A percentile compares a stretch with the other conserved stretches of the same genome.
Conservation (phyloP, 2,888 invertebrate genomes). For the Sphecodes monilicornis region DNA sequence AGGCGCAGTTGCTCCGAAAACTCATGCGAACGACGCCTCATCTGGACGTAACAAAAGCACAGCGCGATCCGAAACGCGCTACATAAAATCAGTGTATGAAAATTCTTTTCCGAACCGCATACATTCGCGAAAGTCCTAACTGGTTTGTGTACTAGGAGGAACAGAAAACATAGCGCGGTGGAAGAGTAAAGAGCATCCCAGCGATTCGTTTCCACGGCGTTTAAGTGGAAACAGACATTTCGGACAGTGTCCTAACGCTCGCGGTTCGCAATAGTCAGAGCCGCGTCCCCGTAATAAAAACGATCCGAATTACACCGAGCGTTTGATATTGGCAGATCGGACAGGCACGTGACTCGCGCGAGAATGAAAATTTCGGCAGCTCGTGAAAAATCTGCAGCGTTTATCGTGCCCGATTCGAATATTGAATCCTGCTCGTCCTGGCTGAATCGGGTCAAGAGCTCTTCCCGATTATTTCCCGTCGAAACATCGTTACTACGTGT, state of each 20-base stretch:
- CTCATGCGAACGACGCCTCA: too few species aligned
- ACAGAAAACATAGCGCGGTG: not conserved
- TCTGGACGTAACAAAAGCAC: too few species aligned
- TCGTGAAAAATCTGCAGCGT: constrained; percentile 44
- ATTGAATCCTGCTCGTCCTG: constrained; percentile 29
- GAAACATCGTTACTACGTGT: constrained; percentile 16
- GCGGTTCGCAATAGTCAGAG: constrained; percentile 26
- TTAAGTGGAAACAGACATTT: constrained; percentile 14
- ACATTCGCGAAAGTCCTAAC: not conserved
- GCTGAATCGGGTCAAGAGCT: constrained; percentile 9
- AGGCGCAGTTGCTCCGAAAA: too few species aligned
- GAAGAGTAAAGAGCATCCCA: not conserved
- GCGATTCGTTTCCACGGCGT: not conserved
- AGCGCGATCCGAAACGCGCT: too few species aligned
- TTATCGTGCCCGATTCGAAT: constrained; percentile 20
- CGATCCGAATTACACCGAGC: constrained; percentile 44
- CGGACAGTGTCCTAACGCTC: not conserved
- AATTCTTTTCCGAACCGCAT: not conserved
- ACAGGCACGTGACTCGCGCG: constrained; percentile 21
- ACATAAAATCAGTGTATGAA: not conserved
- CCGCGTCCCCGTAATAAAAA: constrained; percentile 37
- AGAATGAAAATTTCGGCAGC: constrained; percentile 43
- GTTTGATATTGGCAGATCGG: constrained; percentile 49
- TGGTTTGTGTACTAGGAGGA: not conserved
- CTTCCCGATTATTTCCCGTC: constrained; percentile 26